Percentiles rank a stretch among this genome's conserved stretches.
Evolutionary conservation across 2,888 invertebrate genomes (phyloP).

Genomic region (Dastarcus helophoroides): DNA sequence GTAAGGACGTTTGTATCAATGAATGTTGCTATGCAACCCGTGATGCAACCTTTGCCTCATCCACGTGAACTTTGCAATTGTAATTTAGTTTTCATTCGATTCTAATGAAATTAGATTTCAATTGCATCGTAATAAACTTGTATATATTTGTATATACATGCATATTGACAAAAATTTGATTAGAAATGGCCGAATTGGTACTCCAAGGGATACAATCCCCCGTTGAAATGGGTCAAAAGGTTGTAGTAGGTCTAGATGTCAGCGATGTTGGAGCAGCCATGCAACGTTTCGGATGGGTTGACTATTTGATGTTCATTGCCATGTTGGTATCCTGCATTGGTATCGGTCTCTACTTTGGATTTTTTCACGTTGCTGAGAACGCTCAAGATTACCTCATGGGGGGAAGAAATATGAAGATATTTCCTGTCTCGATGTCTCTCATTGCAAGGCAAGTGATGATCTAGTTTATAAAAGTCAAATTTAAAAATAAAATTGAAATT

Average conservation of each 20-base stretch:
- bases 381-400: constrained; percentile 69
- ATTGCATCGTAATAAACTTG: too few relatives aligned
- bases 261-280: constrained; percentile 28
- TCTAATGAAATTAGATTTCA: too few relatives aligned
- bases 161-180: too few relatives aligned
- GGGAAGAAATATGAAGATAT: constrained; percentile 66
- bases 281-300: constrained; percentile 46
- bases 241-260: constrained; percentile 23
- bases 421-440: constrained; percentile 76
- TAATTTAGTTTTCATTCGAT: too few relatives aligned
- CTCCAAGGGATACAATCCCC: constrained; percentile 19
- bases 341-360: constrained; percentile 76
- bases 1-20: too few relatives aligned
- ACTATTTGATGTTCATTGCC: constrained; percentile 65
- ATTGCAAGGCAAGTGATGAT: constrained; percentile 64
- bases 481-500: too few relatives aligned
- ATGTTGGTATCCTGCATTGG: constrained; percentile 67
- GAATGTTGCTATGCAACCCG: too few relatives aligned
- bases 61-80: too few relatives aligned
- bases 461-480: too few relatives aligned
- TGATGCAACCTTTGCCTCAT: too few relatives aligned
- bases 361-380: constrained; percentile 50
- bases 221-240: constrained; percentile 22
- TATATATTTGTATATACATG: too few relatives aligned
- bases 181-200: constrained; percentile 19